Percentiles rank a stretch among this genome's conserved stretches.
phyloP scores from a whole-genome alignment of 35 echinoderm and acorn worm species.

The Diadema setosum region DNA sequence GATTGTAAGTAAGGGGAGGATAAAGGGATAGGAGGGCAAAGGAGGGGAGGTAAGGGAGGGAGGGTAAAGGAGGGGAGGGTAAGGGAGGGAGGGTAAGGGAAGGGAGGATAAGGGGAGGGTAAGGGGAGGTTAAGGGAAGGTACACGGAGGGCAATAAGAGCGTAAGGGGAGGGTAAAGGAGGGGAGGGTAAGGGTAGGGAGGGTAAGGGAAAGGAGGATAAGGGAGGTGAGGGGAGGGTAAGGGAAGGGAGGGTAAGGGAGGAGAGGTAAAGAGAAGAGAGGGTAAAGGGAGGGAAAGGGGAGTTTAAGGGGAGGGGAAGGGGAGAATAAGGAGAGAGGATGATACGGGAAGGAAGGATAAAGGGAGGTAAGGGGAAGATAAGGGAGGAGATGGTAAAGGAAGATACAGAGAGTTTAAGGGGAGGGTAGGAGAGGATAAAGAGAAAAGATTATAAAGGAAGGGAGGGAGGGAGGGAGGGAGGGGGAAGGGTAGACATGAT shows the following conservation, averaged over 20 bases:
- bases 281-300: neutral
- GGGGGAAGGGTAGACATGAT: no score
- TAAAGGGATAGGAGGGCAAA: neutral
- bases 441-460: no score
- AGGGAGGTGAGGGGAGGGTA: neutral
- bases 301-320: neutral
- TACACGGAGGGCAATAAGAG: neutral
- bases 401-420: no score
- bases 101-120: neutral
- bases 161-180: neutral
- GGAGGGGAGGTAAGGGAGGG: neutral
- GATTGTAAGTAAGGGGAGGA: neutral
- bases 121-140: neutral
- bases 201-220: neutral
- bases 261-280: neutral
- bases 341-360: no score
- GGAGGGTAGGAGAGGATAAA: no score
- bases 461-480: no score
- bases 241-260: neutral
- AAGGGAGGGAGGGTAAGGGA: neutral
- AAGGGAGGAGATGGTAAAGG: no score
- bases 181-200: neutral
- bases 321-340: no score
- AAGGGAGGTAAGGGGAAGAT: no score
- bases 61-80: neutral